Base-by-base conservation (phyloP, 2,113 vertebrate species). In the Oreochromis niloticus region DNA sequence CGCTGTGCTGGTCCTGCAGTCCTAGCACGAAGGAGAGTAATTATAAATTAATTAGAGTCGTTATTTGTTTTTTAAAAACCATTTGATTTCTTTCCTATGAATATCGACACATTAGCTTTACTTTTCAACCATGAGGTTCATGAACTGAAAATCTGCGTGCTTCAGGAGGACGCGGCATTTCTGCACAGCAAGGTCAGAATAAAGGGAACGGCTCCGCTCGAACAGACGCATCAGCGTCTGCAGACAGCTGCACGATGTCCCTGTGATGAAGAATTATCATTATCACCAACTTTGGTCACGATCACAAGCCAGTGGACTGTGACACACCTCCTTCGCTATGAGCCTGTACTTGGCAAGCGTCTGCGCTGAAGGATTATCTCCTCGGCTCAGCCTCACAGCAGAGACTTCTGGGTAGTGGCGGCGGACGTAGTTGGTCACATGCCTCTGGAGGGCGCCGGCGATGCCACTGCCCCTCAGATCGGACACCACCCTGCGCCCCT, bases 281-380 rank as follows among this genome's bases (percentile, higher is more conserved):
- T 4, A 1, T 61, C 16, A 17, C 6, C 19, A 12, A 41, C 19
- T 39, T 1, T 0, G 63, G 34, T 41, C 34, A 41, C 11, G 27
- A 13, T 27, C 55, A 56, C 19, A 41, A 41, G 14, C 36, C 6
- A 13, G 34, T 3, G 11, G 36, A 68, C 36, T 16, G 39, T 13
- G 17, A 79, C 85, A 3, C 46, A 87, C 85, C 85, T 87, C 85
- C 36, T 83, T 87, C 5, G 85, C 2, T 3, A 87, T 30, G 16
- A 87, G 11, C 8, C 85, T 61, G 41, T 83, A 87, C 55, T 83
- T 83, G 54, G 68, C 43, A 17, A 87, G 80, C 3, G 24, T 8
- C 11, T 79, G 55, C 5, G 24, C 55, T 24, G 81, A 63, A 52
- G 46, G 85, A 46, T 41, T 7, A 41, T 78, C 68, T 75, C 81